Conservation (phyloP, 2,797 vertebrate genomes). For the Pelochelys cantorii region DNA sequence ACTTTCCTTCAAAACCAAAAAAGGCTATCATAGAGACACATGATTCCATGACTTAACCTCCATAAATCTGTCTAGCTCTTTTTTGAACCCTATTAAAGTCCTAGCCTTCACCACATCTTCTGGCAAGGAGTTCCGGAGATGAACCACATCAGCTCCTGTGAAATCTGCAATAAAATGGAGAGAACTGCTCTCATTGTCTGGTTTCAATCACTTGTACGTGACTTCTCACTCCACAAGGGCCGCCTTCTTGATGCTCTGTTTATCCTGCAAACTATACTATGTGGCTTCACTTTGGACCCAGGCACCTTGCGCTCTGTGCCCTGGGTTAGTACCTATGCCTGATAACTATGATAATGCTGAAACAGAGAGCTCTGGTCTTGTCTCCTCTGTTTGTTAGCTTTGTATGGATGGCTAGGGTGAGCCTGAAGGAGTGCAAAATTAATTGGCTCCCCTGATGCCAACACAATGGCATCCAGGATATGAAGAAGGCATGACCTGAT, state of each 20-base stretch:
- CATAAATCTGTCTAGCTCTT: too few relatives aligned
- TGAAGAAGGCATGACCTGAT: neutral
- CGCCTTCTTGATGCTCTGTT: neutral
- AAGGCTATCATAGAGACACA: neutral
- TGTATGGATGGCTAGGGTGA: neutral
- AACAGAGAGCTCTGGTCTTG: constrained; percentile 29
- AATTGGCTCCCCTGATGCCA: constrained; percentile 14
- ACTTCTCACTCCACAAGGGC: neutral
- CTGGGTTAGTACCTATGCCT: neutral
- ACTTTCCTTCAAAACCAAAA: neutral
- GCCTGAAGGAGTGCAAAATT: neutral
- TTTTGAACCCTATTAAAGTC: too few relatives aligned
- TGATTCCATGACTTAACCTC: neutral
- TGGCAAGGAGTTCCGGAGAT: too few relatives aligned
- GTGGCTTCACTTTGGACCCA: neutral
- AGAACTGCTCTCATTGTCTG: neutral
- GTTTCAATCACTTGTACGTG: neutral
- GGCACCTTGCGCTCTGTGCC: neutral
- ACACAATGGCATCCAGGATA: constrained; percentile 20
- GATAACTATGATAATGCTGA: constrained; percentile 29
- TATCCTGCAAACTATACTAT: neutral
- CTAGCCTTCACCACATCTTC: too few relatives aligned
- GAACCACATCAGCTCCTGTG: too few relatives aligned
- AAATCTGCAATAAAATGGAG: neutral
- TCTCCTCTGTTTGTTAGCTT: constrained; percentile 51